phyloP scores from a whole-genome alignment of 2,113 vertebrate genomes.

The Hippocampus barbouri region DNA sequence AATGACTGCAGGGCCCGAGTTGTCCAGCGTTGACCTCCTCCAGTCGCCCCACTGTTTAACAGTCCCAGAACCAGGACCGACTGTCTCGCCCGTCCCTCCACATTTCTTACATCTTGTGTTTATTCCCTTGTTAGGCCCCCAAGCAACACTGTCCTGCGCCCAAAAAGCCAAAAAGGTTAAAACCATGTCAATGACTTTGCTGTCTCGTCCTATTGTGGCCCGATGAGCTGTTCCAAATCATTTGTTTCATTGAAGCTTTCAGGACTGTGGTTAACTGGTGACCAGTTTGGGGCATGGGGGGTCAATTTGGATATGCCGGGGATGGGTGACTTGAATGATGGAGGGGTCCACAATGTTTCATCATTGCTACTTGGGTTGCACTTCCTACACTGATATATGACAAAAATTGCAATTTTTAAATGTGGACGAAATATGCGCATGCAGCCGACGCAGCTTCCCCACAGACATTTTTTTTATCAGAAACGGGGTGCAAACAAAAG shows the following conservation, averaged over 20 bases:
- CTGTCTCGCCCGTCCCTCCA: slow-evolving; percentile 48
- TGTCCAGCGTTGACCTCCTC: slow-evolving; percentile 50
- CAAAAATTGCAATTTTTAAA: no score
- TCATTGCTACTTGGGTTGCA: no score
- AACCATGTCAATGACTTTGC: slow-evolving; percentile 21
- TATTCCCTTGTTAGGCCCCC: slow-evolving; percentile 20
- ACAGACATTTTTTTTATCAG: not conserved
- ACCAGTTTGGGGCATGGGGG: no score
- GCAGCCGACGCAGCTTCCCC: not conserved
- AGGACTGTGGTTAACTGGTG: no score
- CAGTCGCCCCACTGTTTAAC: slow-evolving; percentile 59
- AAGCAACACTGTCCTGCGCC: slow-evolving; percentile 21
- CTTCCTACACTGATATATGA: no score
- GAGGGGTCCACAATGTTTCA: no score
- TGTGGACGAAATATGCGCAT: no score
- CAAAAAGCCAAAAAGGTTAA: slow-evolving; percentile 28
- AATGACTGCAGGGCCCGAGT: slow-evolving; percentile 56
- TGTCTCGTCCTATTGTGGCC: not conserved
- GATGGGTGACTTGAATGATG: no score
- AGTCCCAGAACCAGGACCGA: slow-evolving; percentile 56
- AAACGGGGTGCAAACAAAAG: not conserved
- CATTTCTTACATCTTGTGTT: slow-evolving; percentile 9
- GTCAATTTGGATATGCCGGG: no score
- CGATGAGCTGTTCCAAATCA: not conserved
- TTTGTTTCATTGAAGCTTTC: not conserved